A percentile compares a stretch with the other conserved stretches of the same genome.
These are phyloP conservation scores for Dinoponera quadriceps DNA, from an alignment of 1,140 invertebrate genomes.

Conservation along the genomic window DNA sequence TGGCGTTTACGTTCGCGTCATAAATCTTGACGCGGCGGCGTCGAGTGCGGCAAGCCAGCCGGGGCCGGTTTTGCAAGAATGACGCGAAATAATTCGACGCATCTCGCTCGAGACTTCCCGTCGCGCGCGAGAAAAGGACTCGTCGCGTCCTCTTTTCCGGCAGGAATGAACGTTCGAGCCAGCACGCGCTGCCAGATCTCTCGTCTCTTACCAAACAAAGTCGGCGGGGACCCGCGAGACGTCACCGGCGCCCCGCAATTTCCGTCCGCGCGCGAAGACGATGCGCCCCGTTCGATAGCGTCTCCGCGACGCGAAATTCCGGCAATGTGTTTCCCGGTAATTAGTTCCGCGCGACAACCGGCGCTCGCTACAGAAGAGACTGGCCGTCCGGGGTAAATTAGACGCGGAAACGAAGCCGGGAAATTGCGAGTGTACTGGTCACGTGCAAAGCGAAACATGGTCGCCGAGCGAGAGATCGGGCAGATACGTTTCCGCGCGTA, in stretches of 20 bases:
- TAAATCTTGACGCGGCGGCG: slow-evolving; percentile 31
- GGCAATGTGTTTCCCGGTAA: slow-evolving; percentile 28
- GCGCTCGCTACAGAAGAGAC: not conserved
- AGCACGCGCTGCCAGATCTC: slow-evolving; percentile 48
- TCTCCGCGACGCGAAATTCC: slow-evolving; percentile 31
- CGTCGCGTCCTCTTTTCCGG: not conserved
- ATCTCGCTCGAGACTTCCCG: slow-evolving; percentile 58
- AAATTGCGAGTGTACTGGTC: slow-evolving; percentile 41
- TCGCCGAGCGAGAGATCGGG: not conserved
- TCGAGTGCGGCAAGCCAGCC: slow-evolving; percentile 23
- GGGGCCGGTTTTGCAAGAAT: not conserved
- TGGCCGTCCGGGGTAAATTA: slow-evolving; percentile 29
- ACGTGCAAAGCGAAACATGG: not conserved
- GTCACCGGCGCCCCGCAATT: slow-evolving; percentile 16
- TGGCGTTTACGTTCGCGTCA: slow-evolving; percentile 38
- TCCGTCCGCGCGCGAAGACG: not conserved
- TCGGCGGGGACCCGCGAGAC: not conserved
- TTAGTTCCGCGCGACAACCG: slow-evolving; percentile 42
- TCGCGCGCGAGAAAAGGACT: slow-evolving; percentile 2
- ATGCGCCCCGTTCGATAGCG: not conserved
- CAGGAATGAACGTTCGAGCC: slow-evolving; percentile 62
- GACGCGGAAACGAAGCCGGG: slow-evolving; percentile 5
- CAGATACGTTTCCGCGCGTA: not conserved
- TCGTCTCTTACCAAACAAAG: no score
- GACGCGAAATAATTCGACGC: slow-evolving; percentile 42